Conservation (phyloP, 2,888 invertebrate species). For the Gerris lacustris region DNA sequence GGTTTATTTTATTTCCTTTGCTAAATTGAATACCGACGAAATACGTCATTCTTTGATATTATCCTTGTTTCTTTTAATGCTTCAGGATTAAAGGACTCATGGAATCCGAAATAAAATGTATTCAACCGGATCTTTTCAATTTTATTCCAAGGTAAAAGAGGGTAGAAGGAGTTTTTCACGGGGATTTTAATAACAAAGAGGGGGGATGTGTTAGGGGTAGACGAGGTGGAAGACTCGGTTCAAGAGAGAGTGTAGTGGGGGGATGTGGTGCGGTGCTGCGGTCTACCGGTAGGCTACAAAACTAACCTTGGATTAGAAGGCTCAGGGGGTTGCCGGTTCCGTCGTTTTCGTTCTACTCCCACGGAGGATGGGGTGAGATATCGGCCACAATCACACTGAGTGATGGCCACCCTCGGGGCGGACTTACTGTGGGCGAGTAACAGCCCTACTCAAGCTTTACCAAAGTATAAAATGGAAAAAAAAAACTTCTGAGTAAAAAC, state of each 20-base stretch:
- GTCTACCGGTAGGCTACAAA: not conserved
- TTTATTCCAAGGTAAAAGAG: not conserved
- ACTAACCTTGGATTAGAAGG: not conserved
- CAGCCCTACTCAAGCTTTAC: too few relatives aligned
- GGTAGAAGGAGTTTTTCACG: not conserved
- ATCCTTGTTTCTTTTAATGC: too few relatives aligned
- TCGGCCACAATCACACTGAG: conserved; percentile 3
- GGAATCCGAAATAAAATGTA: not conserved
- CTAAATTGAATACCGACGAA: too few relatives aligned
- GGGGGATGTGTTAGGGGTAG: not conserved
- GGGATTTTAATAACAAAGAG: not conserved
- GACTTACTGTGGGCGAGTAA: too few relatives aligned
- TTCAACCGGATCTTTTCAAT: not conserved
- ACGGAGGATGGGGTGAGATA: not conserved
- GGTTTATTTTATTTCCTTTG: too few relatives aligned
- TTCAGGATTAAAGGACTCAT: too few relatives aligned
- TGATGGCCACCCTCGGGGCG: not conserved
- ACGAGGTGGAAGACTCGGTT: not conserved
- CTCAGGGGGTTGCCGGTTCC: too few relatives aligned
- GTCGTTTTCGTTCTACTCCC: too few relatives aligned
- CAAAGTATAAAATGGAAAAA: not conserved
- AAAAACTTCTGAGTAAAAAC: not conserved
- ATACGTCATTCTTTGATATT: too few relatives aligned
- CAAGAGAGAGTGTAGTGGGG: not conserved
- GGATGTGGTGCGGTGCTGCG: not conserved